Conservation (phyloP, 2,888 invertebrate genomes). For the Lasiommata megera region DNA sequence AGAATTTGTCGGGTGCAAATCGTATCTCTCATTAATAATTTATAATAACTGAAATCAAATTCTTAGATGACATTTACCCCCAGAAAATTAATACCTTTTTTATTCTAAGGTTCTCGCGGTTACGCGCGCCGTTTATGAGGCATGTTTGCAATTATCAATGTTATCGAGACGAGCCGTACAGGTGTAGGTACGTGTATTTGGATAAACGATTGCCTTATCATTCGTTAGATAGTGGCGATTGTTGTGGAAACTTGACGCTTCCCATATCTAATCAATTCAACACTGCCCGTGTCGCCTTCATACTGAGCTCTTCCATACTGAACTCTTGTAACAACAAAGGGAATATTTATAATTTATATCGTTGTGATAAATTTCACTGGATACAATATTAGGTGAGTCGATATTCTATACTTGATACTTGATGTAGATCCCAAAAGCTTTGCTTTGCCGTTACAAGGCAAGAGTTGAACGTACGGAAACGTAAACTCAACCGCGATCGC, state of each 20-base stretch:
- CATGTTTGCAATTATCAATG: not conserved
- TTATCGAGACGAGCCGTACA: too few relatives aligned
- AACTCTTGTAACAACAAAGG: constrained; percentile 3
- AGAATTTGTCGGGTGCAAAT: too few relatives aligned
- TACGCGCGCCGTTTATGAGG: too few relatives aligned
- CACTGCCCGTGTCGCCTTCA: constrained; percentile 37
- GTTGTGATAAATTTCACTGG: not conserved
- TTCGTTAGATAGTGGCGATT: constrained; percentile 47
- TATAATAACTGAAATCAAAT: too few relatives aligned
- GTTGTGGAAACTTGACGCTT: constrained; percentile 47
- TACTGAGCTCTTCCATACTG: too few relatives aligned
- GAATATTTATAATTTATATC: not conserved
- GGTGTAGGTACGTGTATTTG: not conserved
- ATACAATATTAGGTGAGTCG: constrained; percentile 18
- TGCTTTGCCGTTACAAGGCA: not conserved
- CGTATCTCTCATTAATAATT: too few relatives aligned
- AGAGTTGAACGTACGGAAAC: constrained; percentile 7
- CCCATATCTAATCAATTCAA: constrained; percentile 54
- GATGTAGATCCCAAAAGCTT: not conserved
- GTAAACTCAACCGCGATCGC: not conserved
- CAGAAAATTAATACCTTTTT: too few relatives aligned
- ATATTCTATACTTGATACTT: not conserved
- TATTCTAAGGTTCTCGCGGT: too few relatives aligned
- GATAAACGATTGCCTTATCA: constrained; percentile 32
- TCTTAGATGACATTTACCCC: too few relatives aligned